These are phyloP conservation scores for Mesorhabditis spiculigera DNA, from an alignment of 2,888 invertebrate genomes.

Conservation along the genomic window DNA sequence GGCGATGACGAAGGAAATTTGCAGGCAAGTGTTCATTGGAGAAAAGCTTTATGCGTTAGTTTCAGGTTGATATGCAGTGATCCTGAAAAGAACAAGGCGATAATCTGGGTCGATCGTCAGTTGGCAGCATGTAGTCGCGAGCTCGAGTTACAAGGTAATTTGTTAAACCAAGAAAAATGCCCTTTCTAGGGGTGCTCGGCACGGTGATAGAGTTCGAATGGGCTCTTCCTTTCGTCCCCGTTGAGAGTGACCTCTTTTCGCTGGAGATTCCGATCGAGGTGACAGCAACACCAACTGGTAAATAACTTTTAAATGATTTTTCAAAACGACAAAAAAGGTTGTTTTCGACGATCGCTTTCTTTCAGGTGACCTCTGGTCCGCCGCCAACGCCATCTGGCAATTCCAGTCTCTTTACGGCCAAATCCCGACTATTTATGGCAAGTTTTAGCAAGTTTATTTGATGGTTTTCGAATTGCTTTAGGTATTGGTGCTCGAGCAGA, in stretches of 20 bases:
- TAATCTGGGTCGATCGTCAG: slow-evolving; percentile 46
- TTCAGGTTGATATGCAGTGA: background rate
- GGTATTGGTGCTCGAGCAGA: slow-evolving; percentile 30
- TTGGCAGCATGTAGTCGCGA: slow-evolving; percentile 39
- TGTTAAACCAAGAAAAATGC: background rate
- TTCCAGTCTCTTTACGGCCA: slow-evolving; percentile 75
- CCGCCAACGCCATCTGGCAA: slow-evolving; percentile 78
- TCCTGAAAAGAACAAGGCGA: slow-evolving; percentile 25
- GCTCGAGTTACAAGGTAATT: slow-evolving; percentile 34
- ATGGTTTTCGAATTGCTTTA: slow-evolving; percentile 10
- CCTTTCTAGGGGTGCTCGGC: slow-evolving; percentile 42
- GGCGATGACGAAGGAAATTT: background rate
- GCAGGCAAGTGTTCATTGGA: background rate
- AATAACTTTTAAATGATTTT: too few relatives aligned
- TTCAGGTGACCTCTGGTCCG: slow-evolving; percentile 60
- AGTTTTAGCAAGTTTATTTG: background rate
- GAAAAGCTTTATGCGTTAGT: background rate
- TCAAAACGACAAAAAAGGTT: too few relatives aligned
- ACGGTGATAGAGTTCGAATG: slow-evolving; percentile 34
- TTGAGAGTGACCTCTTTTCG: slow-evolving; percentile 80
- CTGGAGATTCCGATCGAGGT: slow-evolving; percentile 76
- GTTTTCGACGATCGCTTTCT: too few relatives aligned
- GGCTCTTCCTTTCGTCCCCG: slow-evolving; percentile 68
- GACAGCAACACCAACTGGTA: slow-evolving; percentile 65
- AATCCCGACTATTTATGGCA: slow-evolving; percentile 42